A percentile compares a stretch with the other conserved stretches of the same genome.
phyloP scores from a whole-genome alignment of 53 echinoderm and acorn worm species.

The Temnopleurus reevesii region DNA sequence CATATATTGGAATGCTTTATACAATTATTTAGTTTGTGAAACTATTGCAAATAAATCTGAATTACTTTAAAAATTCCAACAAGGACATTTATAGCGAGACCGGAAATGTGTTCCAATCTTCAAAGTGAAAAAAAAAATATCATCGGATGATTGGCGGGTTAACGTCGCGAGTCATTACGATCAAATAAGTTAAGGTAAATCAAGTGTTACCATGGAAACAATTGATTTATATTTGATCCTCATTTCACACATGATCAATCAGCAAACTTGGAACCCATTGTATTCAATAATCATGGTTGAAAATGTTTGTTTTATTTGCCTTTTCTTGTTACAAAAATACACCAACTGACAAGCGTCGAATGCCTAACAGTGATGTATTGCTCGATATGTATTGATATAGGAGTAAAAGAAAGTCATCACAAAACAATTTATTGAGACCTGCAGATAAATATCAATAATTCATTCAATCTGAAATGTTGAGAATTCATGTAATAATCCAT shows the following conservation, averaged over 20 bases:
- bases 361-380: conserved; percentile 3
- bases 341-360: conserved; percentile 14
- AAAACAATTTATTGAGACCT: not conserved
- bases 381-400: not conserved
- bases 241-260: conserved; percentile 14
- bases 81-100: not conserved
- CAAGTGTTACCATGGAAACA: conserved; percentile 6
- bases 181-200: not conserved
- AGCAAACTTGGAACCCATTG: not conserved
- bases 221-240: conserved; percentile 11
- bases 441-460: not conserved
- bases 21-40: too few relatives aligned
- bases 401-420: not conserved
- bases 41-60: too few relatives aligned
- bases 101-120: not conserved
- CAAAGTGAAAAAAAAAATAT: not conserved
- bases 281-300: not conserved
- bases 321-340: not conserved
- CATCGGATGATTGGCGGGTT: conserved; percentile 1
- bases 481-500: not conserved
- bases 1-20: too few relatives aligned
- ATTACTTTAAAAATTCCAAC: too few relatives aligned
- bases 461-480: not conserved
- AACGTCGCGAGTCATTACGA: conserved; percentile 7
- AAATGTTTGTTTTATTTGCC: not conserved